phyloP scores from a whole-genome alignment of 2,113 vertebrate genomes.

The Gambusia affinis region DNA sequence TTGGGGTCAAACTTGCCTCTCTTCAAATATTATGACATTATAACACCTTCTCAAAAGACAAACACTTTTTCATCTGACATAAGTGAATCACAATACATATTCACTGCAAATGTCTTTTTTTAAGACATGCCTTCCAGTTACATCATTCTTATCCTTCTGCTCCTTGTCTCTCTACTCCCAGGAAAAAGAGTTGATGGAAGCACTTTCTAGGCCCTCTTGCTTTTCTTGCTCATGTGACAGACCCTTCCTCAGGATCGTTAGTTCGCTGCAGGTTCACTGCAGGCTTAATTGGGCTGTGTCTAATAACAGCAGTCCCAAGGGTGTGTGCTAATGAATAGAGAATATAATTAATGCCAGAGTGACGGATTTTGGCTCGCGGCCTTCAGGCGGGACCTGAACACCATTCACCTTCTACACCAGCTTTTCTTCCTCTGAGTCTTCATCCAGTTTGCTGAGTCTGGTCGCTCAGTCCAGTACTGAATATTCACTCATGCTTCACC shows the following conservation, averaged over 20 bases:
- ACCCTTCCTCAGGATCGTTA: conserved; percentile 56
- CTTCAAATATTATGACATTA: not conserved
- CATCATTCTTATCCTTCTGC: conserved; percentile 51
- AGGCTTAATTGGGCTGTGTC: conserved; percentile 76
- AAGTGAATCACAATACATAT: conserved; percentile 22
- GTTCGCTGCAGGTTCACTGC: conserved; percentile 71
- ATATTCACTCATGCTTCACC: conserved; percentile 20
- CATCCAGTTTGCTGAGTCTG: conserved; percentile 20
- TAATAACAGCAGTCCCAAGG: conserved; percentile 70
- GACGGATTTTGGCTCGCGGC: conserved; percentile 70
- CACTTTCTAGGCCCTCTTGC: conserved; percentile 35
- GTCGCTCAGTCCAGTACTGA: conserved; percentile 1
- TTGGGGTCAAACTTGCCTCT: not conserved
- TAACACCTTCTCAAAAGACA: too few species aligned
- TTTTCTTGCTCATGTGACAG: conserved; percentile 56
- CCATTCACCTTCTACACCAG: conserved; percentile 54
- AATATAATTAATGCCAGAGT: conserved; percentile 78
- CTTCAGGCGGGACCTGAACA: conserved; percentile 60
- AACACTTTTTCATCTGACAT: too few species aligned
- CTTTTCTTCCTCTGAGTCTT: conserved; percentile 47
- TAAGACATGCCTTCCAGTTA: conserved; percentile 47
- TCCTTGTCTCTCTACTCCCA: conserved; percentile 12
- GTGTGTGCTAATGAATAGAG: conserved; percentile 76
- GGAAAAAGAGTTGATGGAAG: conserved; percentile 43
- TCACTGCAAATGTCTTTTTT: conserved; percentile 30